These are phyloP conservation scores for Amphilophus citrinellus DNA, from an alignment of 2,113 vertebrate genomes.

Conservation along the genomic window DNA sequence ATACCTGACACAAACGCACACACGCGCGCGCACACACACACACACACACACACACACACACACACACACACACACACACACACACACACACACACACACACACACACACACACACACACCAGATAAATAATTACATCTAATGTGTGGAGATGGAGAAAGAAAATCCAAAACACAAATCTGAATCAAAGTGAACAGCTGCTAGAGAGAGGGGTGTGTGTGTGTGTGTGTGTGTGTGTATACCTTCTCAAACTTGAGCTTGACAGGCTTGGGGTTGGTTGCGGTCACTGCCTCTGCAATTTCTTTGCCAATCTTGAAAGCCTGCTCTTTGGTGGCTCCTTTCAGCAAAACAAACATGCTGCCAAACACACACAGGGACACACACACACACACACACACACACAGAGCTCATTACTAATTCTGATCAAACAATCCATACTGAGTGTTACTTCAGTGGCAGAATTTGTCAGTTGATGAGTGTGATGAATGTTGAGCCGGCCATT, in stretches of 20 bases:
- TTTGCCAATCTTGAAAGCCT: conserved; percentile 96
- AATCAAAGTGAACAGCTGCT: not conserved
- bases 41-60: not conserved
- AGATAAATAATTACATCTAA: not conserved
- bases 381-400: not conserved
- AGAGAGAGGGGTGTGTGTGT: not conserved
- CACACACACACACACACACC: not conserved
- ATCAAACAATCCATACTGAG: not conserved
- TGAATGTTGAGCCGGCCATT: no score
- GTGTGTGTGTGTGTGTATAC: conserved; percentile 75
- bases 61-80: not conserved
- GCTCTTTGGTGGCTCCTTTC: conserved; percentile 97
- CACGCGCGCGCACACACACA: not conserved
- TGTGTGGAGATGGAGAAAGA: not conserved
- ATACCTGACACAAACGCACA: conserved; percentile 83
- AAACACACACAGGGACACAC: not conserved
- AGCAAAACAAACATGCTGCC: conserved; percentile 96
- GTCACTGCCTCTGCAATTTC: conserved; percentile 99
- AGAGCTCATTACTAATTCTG: not conserved
- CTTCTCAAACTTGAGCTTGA: conserved; percentile 99
- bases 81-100: not conserved
- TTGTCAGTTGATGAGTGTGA: no score
- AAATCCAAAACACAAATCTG: not conserved
- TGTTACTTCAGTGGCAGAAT: no score
- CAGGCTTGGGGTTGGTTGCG: conserved; percentile 94